Conservation (phyloP, 2,797 vertebrate genomes). For the Parauchenoglanis punctatus region DNA sequence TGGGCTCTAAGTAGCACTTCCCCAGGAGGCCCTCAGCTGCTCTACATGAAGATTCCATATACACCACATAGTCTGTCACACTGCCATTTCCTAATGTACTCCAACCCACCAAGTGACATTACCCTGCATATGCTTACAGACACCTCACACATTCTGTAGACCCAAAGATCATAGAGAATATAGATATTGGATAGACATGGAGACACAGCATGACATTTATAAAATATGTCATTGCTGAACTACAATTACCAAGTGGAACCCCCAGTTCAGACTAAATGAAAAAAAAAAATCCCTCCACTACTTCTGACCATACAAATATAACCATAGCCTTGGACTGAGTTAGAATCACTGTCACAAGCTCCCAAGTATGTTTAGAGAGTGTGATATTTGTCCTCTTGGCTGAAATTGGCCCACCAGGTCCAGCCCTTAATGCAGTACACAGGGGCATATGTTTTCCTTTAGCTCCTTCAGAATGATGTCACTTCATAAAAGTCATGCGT, state of each 20-base stretch:
- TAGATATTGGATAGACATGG: neutral
- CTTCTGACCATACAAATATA: constrained; percentile 30
- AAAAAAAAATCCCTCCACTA: neutral
- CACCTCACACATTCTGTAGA: constrained; percentile 48
- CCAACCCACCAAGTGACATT: constrained; percentile 66
- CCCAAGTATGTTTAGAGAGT: constrained; percentile 35
- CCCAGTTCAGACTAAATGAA: constrained; percentile 31
- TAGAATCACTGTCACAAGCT: constrained; percentile 7
- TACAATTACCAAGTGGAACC: constrained; percentile 30
- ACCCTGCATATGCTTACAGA: constrained; percentile 47
- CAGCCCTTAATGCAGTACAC: constrained; percentile 26
- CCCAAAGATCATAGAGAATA: neutral
- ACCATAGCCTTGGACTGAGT: neutral
- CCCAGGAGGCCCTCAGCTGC: constrained; percentile 40
- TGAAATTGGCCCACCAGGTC: constrained; percentile 26
- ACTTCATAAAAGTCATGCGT: constrained; percentile 69
- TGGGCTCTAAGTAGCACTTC: constrained; percentile 48
- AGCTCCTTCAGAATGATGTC: constrained; percentile 69
- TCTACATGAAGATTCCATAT: constrained; percentile 49
- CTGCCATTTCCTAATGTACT: constrained; percentile 61
- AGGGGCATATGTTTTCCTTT: constrained; percentile 73
- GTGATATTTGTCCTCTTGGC: constrained; percentile 17
- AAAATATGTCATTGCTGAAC: constrained; percentile 40
- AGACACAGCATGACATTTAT: constrained; percentile 5
- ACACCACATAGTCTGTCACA: constrained; percentile 45